Evolutionary conservation across 2,888 invertebrate genomes (phyloP), one percentile per base, ranked within the genome.

Genomic region (Tiphia femorata): DNA sequence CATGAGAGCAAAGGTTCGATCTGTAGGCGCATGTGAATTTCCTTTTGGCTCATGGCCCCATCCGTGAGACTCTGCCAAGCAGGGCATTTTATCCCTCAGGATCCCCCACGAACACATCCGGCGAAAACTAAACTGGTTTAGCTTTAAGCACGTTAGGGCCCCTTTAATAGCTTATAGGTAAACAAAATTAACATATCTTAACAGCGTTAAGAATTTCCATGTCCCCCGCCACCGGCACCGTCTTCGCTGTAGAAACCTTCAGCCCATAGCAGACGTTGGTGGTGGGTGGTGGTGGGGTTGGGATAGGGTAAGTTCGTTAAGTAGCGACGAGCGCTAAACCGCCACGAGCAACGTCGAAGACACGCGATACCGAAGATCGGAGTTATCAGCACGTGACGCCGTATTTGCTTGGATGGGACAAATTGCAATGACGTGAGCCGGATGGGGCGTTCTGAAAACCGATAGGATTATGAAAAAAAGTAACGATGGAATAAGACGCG

Each of bases 141-240:
- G 79, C 81, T 80, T 75, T 81, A 82, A 83, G 82, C 79, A 80
- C 75, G 81, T 82, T 82, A 82, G 77, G 77, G 75, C 76, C 75
- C 80, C 82, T 82, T 81, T 82, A 83, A 82, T 82, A 82, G 82
- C 82, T 83, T 82, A 83, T 83, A 81, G 81, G 82, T 83, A 83
- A 83, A 83, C 82, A 83, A 81, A 80, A 83, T 83, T 83, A 83
- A 80, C 83, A 83, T 83, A 83, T 81, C 81, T 82, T 83, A 83
- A 83, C 82, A 81, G 78, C 75, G 81, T 83, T 83, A 82, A 82
- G 82, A 82, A 82, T 81, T 82, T 80, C 78, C 73, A 64, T 65
- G 67, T 7, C 8, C 33, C 29, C 33, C 33, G 33, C 12, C 8
- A 33, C 33, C 8, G 12, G 12, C 33, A 37, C 35, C 12, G 42